Base-by-base conservation (phyloP, 1,140 invertebrate genomes). In the Lutraria rhynchaena region DNA sequence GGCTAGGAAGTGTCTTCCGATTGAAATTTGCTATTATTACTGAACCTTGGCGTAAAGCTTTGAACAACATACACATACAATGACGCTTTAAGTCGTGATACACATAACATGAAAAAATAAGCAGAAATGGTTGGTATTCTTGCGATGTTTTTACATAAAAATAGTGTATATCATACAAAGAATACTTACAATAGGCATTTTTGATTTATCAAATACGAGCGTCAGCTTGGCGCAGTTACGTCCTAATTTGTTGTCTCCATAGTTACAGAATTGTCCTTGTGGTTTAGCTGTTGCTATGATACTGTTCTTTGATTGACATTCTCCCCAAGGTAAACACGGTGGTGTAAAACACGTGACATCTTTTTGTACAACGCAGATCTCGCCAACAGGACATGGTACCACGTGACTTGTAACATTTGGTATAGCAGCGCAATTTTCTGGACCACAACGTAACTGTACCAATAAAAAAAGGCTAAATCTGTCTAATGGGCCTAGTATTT, bases 291-390 rank as follows among this genome's bases (percentile, higher is more conserved):
- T 0, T 95, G 95, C 19, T 95, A 95, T 1, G 97, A 95, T 82
- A 96, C 93, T 24, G 95, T 94, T 1, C 95, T 95, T 44, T 93
- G 95, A 80, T 96, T 94, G 93, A 87, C 97, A 98, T 90, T 97
- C 96, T 3, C 96, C 97, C 91, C 95, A 95, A 0, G 96, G 94
- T 15, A 94, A 93, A 91, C 97, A 98, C 0, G 95, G 94, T 3
- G 95, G 94, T 0, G 95, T 94, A 22, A 98, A 92, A 86, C 97
- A 98, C 22, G 95, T 94, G 51, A 87, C 70, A 15, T 86, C 81
- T 7, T 85, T 88, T 70, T 87, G 81, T 3, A 92, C 65, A 2
- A 90, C 83, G 82, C 92, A 92, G 0, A 86, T 87, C 49, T 92
- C 87, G n/a, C 87, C 77, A 0, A 51, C 11, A 1, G 71, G 73